Base-by-base conservation (phyloP, 2,113 vertebrate genomes). In the Ochotona princeps region DNA sequence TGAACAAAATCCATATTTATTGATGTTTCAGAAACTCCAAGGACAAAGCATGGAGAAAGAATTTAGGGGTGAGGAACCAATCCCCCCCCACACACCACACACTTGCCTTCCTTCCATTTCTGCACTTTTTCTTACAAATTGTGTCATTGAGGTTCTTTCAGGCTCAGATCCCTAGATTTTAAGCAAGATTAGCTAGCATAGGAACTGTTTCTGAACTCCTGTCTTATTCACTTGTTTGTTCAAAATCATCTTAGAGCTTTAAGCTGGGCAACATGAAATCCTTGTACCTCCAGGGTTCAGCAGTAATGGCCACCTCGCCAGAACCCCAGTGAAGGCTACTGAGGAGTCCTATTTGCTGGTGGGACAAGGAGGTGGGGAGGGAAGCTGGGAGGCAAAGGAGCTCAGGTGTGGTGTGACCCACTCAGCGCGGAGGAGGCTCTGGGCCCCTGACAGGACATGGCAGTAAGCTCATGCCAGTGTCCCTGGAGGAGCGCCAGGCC, bases 401-500 rank as follows among this genome's bases (percentile, higher is more conserved):
- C 32, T 67, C 11, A 0, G 70, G 4, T 17, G n/a, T 57, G 54
- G 3, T 23, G 6, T 80, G 75, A 20, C 63, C 67, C 20, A 5
- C 15, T 30, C 49, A 57, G 26, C 4, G 3, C 63, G 57, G 23
- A 32, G 69, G 66, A 51, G 60, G 21, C 35, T 49, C 35, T 35
- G 72, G 70, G 61, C 67, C 28, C 60, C 32, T 49, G 70, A 14
- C 18, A 8, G 5, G 7, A 11, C 49, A 15, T 32, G 32, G 44
- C 63, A 32, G 7, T 8, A 14, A 51, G 57, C 61, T 65, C 26
- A 18, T 61, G 82, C 69, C 44, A 8, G 1, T 30, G 0, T 51
- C 84, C 61, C 44, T 72, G 82, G 66, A 83, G 92, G 86, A 93
- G 14, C 32, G 94, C 70, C 54, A 51, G 88, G n/a, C 49, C 94